These are phyloP conservation scores for Lagodon rhomboides DNA, from an alignment of 2,797 vertebrate genomes.

Conservation along the genomic window DNA sequence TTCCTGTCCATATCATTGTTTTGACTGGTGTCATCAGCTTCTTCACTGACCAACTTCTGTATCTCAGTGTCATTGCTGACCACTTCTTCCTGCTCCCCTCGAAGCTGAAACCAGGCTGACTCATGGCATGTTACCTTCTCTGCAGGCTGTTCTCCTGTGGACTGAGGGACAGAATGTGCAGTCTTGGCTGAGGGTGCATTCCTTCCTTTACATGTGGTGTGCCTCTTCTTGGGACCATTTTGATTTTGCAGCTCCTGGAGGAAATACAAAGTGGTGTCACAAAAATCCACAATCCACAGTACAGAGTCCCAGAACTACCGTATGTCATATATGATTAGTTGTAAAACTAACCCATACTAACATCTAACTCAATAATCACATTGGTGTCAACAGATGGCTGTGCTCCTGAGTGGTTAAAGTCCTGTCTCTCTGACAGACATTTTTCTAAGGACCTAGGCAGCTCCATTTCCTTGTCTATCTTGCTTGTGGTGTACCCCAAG, in stretches of 20 bases:
- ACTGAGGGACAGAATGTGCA: background rate
- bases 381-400: background rate
- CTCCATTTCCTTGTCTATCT: background rate
- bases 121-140: background rate
- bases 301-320: background rate
- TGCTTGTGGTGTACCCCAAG: background rate
- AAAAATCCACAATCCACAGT: background rate
- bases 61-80: background rate
- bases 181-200: background rate
- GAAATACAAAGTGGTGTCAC: background rate
- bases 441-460: background rate
- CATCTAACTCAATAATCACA: background rate
- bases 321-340: no score
- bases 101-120: background rate
- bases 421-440: background rate
- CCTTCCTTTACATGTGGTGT: background rate
- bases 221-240: slow-evolving; percentile 11
- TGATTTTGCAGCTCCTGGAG: slow-evolving; percentile 27
- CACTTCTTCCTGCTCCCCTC: background rate
- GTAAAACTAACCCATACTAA: background rate
- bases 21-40: background rate
- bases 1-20: background rate
- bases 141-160: background rate
- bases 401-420: background rate
- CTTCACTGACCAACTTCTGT: background rate